These are phyloP conservation scores for Helicoverpa zea DNA, from an alignment of 1,140 invertebrate species.

Conservation along the genomic window DNA sequence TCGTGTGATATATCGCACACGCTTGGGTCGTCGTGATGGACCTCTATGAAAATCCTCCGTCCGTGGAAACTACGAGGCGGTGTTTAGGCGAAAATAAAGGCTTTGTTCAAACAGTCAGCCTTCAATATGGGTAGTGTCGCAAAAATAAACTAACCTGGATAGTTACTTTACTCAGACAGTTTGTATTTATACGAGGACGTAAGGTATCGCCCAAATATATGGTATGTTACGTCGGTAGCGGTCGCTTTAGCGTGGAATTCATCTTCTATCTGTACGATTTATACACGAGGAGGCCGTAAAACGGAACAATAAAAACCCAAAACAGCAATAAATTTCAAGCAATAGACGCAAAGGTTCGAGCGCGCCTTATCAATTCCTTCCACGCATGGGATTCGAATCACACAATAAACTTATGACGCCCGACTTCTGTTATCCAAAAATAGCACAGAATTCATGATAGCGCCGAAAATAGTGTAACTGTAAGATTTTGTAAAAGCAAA, in stretches of 20 bases:
- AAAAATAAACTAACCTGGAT: constrained; percentile 42
- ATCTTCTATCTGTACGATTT: constrained; percentile 86
- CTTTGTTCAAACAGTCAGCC: constrained; percentile 43
- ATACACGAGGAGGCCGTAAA: constrained; percentile 86
- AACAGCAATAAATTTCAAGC: constrained; percentile 87
- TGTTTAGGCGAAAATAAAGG: constrained; percentile 54
- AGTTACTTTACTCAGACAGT: constrained; percentile 43
- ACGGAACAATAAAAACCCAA: constrained; percentile 88
- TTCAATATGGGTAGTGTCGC: constrained; percentile 40
- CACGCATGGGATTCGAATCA: constrained; percentile 82
- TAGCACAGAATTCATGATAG: not conserved
- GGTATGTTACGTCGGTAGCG: constrained; percentile 71
- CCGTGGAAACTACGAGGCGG: constrained; percentile 47
- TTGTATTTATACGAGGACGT: constrained; percentile 45
- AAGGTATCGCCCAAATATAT: constrained; percentile 62
- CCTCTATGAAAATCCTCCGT: constrained; percentile 69
- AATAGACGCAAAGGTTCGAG: constrained; percentile 87
- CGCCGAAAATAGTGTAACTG: not conserved
- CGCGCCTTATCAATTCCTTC: constrained; percentile 86
- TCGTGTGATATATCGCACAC: constrained; percentile 81
- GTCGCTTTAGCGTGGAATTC: constrained; percentile 76
- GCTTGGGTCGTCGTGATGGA: constrained; percentile 64
- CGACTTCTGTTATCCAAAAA: constrained; percentile 49
- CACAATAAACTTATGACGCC: constrained; percentile 84
- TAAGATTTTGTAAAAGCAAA: constrained; percentile 66